Base-by-base conservation (phyloP, 2,888 invertebrate species). In the Andricus quercusramuli region DNA sequence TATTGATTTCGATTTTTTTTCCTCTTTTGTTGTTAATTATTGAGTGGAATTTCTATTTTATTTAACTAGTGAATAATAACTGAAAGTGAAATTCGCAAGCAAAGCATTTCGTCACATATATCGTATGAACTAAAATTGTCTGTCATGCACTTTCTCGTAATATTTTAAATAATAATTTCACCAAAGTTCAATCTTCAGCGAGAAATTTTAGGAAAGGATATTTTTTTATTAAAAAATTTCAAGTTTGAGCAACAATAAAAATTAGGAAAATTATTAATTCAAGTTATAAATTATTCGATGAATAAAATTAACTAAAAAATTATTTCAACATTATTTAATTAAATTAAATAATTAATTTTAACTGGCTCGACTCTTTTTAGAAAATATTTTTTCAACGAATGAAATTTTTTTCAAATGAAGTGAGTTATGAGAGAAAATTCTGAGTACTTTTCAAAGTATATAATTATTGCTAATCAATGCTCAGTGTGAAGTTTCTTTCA, bases 91-190 rank as follows among this genome's bases (percentile, higher is more conserved):
- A n/a, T 51, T 47, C 0, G 47, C 20, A 20, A 20, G 25, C 17
- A 64, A 22, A 47, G 17, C 29, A 29, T 47, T 41, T 41, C 44
- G 68, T 68, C 68, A 68, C 17, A 70, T 8, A 20, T 29, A 22
- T 47, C 8, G 47, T 68, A 41, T 68, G 29, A 6, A 47, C 17
- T 20, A 74, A 56, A n/a, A 32, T 47, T 56, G 56, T n/a, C 11
- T 25, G 70, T 74, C 70, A 74, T 74, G 70, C 51, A 74, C 70
- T 74, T 74, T 74, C 70, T 51, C 70, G 51, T 74, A 4, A 32
- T 15, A 51, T 17, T 44, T 68, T 25, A 25, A 22, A 17, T 20
- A 56, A 6, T 9, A n/a, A n/a, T 20, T 9, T 15, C 62, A 25
- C 3, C 25, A 13, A 25, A 13, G 25, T 5, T 62, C 62, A 59